These are phyloP conservation scores for Scomber scombrus DNA, from an alignment of 2,113 vertebrate species.

Conservation along the genomic window DNA sequence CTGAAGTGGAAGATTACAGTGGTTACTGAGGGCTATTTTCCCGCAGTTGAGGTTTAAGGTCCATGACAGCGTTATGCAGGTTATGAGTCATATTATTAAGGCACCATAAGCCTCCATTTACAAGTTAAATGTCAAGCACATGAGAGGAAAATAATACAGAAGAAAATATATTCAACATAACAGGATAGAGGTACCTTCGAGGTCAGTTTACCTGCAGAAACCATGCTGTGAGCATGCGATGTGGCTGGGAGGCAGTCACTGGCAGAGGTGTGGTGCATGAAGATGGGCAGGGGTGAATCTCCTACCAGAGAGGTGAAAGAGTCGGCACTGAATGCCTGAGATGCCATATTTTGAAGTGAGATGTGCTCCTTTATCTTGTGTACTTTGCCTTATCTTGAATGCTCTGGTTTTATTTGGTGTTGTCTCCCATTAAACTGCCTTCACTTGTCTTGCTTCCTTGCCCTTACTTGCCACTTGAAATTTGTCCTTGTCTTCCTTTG, in stretches of 20 bases:
- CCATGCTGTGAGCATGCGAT: constrained; percentile 92
- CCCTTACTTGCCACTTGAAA: constrained; percentile 4
- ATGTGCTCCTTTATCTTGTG: not conserved
- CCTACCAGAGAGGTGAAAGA: constrained; percentile 89
- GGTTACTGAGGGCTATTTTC: not conserved
- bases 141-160: not conserved
- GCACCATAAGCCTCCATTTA: not conserved
- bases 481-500: not conserved
- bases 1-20: not conserved
- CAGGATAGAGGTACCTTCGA: not conserved
- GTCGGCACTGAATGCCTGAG: constrained; percentile 92
- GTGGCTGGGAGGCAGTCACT: constrained; percentile 91
- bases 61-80: not conserved
- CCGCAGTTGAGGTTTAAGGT: not conserved
- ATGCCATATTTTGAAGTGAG: constrained; percentile 86
- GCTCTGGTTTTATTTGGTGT: constrained; percentile 23
- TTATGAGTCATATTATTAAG: not conserved
- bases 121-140: not conserved
- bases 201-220: constrained; percentile 91
- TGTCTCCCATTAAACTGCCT: constrained; percentile 13
- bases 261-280: constrained; percentile 92
- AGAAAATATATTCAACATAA: not conserved
- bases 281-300: constrained; percentile 92
- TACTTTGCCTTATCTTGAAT: not conserved
- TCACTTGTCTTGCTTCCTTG: not conserved